A percentile compares a stretch with the other conserved stretches of the same genome.
These are phyloP conservation scores for Sclerurus mexicanus DNA, from an alignment of 2,113 vertebrate genomes.

Conservation along the genomic window DNA sequence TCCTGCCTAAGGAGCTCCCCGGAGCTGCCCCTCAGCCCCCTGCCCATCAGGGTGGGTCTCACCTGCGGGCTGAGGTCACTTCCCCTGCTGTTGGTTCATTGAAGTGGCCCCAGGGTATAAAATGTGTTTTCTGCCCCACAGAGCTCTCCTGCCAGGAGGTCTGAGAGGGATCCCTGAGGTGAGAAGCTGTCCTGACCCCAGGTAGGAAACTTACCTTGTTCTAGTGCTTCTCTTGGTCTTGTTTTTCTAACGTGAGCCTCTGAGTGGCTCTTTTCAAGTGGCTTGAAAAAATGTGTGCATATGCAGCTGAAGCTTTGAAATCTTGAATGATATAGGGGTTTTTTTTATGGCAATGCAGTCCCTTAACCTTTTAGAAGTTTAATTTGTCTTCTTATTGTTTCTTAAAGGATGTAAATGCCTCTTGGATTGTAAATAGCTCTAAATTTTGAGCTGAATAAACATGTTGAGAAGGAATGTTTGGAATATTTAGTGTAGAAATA, in stretches of 20 bases:
- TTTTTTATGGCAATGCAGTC: neutral
- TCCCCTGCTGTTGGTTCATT: accelerated
- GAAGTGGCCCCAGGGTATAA: neutral
- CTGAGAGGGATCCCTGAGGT: accelerated
- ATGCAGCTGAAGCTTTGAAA: no score
- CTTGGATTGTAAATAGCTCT: neutral
- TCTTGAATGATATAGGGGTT: neutral
- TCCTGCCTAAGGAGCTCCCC: neutral
- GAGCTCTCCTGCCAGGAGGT: accelerated
- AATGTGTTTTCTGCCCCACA: accelerated
- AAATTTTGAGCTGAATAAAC: neutral
- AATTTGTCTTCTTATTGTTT: neutral
- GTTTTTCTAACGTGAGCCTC: accelerated
- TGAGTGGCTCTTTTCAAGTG: neutral
- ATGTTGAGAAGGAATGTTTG: accelerated
- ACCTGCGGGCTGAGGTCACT: neutral
- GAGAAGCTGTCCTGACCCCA: accelerated
- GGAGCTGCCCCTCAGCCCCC: neutral
- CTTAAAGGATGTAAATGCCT: neutral
- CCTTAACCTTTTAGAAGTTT: neutral
- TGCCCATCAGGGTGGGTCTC: neutral
- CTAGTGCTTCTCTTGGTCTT: accelerated
- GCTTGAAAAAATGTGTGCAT: neutral
- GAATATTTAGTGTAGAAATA: neutral
- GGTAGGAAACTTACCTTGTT: neutral